Conservation (phyloP, 2,888 invertebrate species). For the Cephalotes varians region DNA sequence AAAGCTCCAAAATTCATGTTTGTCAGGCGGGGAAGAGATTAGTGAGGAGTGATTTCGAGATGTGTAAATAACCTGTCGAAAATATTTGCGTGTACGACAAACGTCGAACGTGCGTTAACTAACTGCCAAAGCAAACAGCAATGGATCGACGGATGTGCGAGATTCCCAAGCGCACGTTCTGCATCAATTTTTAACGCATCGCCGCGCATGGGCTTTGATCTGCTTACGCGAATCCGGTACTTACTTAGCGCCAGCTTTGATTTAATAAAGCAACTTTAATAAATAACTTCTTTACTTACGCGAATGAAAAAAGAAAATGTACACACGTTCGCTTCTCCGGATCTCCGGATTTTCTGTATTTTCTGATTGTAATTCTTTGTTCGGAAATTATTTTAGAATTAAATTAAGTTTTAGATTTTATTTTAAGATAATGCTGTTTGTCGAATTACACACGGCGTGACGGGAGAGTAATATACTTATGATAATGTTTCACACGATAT, state of each 20-base stretch:
- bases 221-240: neutral
- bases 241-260: neutral
- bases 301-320: neutral
- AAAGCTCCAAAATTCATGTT: neutral
- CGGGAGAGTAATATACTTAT: neutral
- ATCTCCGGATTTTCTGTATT: neutral
- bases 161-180: neutral
- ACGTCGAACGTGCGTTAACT: conserved; percentile 38
- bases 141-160: neutral
- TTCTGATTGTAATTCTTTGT: neutral
- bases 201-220: neutral
- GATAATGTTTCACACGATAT: conserved; percentile 4
- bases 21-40: neutral
- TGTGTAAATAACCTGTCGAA: conserved; percentile 48
- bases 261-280: neutral
- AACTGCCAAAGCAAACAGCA: conserved; percentile 59
- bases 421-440: neutral
- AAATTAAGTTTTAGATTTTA: neutral
- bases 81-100: conserved; percentile 49
- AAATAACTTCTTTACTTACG: neutral
- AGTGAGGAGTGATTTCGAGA: conserved; percentile 29
- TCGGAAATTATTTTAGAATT: neutral
- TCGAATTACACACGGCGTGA: neutral
- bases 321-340: neutral
- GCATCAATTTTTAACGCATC: conserved; percentile 23